Evolutionary conservation across 2,797 vertebrate species (phyloP), one percentile per base, ranked within the genome.

Genomic region (Tapera naevia): DNA sequence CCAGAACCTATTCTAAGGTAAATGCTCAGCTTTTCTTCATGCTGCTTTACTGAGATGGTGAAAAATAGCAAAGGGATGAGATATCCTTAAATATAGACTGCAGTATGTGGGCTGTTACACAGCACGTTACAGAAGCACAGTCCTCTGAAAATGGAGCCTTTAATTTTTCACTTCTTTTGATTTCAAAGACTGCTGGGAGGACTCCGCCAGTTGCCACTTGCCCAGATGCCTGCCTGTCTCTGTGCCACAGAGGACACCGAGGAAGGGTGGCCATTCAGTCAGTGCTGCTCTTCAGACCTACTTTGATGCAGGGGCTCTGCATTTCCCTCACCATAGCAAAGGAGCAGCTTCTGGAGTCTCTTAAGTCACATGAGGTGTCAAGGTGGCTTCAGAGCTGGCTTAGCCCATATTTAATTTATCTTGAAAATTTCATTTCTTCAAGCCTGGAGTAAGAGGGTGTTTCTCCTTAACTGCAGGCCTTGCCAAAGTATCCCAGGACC

Each of bases 91-190:
- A 27, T 27, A 32, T 1, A 56, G 50, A 43, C 2, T 4, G 9
- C 24, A 24, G 9, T 24, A 39, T 3, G 4, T 11, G 25, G 18
- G 32, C 43, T 62, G 17, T 32, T 78, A 54, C 66, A 30, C 30
- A 70, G 17, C 1, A 0, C 1, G 0, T 32, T 45, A 70, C 0
- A 5, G 48, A 86, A 60, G n/a, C 39, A 35, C 5, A 41, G 4
- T 37, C 21, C 30, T 73, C n/a, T 80, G 46, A 30, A 94, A 95
- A 54, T 2, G 4, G 15, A 89, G 75, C 60, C 13, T 8, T 84
- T 48, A 5, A 2, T 80, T 91, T 83, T 33, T 7, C 10, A 17
- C 37, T 89, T n/a, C 6, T 16, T 2, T 39, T 21, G 5, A 4
- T 15, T 43, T 10, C 12, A 28, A 37, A 53, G 3, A 48, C 46